phyloP scores from a whole-genome alignment of 1,140 invertebrate species.

The Pachyrhynchus sulphureomaculatus region DNA sequence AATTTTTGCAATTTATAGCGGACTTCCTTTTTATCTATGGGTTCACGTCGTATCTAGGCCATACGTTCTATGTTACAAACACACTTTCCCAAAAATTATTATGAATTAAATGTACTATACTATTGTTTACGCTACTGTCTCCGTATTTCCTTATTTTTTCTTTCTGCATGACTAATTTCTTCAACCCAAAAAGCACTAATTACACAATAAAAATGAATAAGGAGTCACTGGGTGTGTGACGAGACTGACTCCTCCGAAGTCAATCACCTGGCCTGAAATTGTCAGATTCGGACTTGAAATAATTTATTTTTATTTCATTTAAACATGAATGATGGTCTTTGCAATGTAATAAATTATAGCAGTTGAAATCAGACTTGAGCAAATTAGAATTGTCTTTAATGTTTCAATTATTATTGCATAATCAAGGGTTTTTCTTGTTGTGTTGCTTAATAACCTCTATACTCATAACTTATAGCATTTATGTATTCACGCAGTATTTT shows the following conservation, averaged over 20 bases:
- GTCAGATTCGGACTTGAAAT: neutral
- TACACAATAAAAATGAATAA: constrained; percentile 21
- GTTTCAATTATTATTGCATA: no score
- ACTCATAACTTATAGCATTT: no score
- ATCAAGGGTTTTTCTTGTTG: neutral
- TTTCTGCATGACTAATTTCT: constrained; percentile 22
- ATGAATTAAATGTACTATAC: neutral
- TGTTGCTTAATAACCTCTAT: no score
- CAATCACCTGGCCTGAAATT: constrained; percentile 12
- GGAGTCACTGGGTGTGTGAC: constrained; percentile 25
- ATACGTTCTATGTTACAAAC: neutral
- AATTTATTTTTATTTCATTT: neutral
- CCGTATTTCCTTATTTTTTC: constrained; percentile 11
- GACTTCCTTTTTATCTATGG: no score
- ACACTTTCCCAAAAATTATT: constrained; percentile 7
- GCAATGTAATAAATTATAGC: no score
- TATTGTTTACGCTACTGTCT: constrained; percentile 23
- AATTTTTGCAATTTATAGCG: no score
- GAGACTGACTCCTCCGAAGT: constrained; percentile 23
- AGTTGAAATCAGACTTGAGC: no score
- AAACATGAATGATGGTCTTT: no score
- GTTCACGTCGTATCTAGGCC: no score
- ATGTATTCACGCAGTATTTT: no score
- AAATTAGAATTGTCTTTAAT: no score
- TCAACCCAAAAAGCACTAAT: constrained; percentile 24